These are phyloP conservation scores for Drosophila repletoides DNA, from an alignment of 1,140 invertebrate genomes.

Conservation along the genomic window DNA sequence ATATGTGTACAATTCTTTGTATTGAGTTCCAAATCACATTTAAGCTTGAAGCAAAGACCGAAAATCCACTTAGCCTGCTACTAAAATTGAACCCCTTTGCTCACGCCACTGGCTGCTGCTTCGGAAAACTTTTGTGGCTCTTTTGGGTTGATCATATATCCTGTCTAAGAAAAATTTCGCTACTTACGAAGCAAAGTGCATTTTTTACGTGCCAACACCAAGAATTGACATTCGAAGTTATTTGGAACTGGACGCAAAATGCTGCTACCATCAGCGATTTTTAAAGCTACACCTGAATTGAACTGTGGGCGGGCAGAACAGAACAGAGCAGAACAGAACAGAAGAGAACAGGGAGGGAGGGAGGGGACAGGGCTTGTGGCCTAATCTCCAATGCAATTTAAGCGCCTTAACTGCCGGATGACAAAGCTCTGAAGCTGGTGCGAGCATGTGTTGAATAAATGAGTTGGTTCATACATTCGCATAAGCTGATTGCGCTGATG, in stretches of 20 bases:
- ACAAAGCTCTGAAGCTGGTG: constrained; percentile 10
- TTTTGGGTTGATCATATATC: constrained; percentile 4
- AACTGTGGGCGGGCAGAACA: too few species aligned
- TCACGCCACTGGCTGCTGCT: too few species aligned
- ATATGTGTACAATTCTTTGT: too few species aligned
- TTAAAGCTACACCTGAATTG: too few species aligned
- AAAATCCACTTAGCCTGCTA: too few species aligned
- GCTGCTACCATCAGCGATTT: too few species aligned
- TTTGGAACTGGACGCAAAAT: not conserved
- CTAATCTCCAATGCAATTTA: constrained; percentile 39
- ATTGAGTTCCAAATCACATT: too few species aligned
- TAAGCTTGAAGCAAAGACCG: too few species aligned
- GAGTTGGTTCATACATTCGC: constrained; percentile 30
- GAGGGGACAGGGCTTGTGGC: too few species aligned
- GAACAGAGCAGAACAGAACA: not conserved
- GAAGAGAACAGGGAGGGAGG: not conserved
- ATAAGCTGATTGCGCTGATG: constrained; percentile 23
- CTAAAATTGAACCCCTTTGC: too few species aligned
- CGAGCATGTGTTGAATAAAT: constrained; percentile 50
- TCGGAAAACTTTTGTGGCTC: too few species aligned
- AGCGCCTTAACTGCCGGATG: constrained; percentile 44
- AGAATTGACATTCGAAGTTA: constrained; percentile 12
- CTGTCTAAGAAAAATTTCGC: constrained; percentile 4
- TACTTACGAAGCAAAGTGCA: constrained; percentile 14
- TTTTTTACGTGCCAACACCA: constrained; percentile 23